Evolutionary conservation across 2,797 vertebrate species (phyloP).

Genomic region (Zenarchopterus dispar): DNA sequence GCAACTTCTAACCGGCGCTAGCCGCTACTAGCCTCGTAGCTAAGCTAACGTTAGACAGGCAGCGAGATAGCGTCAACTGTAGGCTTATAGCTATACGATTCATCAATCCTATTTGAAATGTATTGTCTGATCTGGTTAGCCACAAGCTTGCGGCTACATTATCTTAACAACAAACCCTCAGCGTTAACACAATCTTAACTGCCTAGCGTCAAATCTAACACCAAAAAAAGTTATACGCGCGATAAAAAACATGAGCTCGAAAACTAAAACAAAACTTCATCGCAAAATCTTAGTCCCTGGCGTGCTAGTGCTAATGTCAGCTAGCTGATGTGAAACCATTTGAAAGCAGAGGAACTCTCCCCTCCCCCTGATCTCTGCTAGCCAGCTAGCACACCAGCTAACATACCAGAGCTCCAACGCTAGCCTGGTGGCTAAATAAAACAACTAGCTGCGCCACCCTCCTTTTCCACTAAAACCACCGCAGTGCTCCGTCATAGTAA

Average conservation of each 20-base stretch:
- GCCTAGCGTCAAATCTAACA: slow-evolving; percentile 26
- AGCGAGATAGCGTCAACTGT: slow-evolving; percentile 67
- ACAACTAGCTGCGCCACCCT: slow-evolving; percentile 69
- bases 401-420: slow-evolving; percentile 80
- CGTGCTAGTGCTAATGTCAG: slow-evolving; percentile 71
- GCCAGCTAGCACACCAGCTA: slow-evolving; percentile 78
- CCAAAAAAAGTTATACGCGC: slow-evolving; percentile 47
- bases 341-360: slow-evolving; percentile 82
- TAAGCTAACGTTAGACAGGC: slow-evolving; percentile 71
- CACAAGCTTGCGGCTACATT: slow-evolving; percentile 57
- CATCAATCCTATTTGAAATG: slow-evolving; percentile 77
- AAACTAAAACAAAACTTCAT: slow-evolving; percentile 71
- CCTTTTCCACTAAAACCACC: slow-evolving; percentile 55
- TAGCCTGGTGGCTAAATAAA: slow-evolving; percentile 75
- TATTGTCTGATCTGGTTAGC: slow-evolving; percentile 76
- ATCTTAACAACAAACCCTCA: slow-evolving; percentile 30
- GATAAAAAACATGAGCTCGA: slow-evolving; percentile 45
- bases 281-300: slow-evolving; percentile 55
- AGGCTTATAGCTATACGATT: slow-evolving; percentile 64
- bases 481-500: slow-evolving; percentile 51
- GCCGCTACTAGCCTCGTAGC: slow-evolving; percentile 59
- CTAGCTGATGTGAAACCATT: slow-evolving; percentile 79
- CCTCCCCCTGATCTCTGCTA: slow-evolving; percentile 84
- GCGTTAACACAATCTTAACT: slow-evolving; percentile 33
- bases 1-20: slow-evolving; percentile 75